A percentile compares a stretch with the other conserved stretches of the same genome.
These are phyloP conservation scores for Cataglyphis hispanica DNA, from an alignment of 1,140 invertebrate species.

Conservation along the genomic window DNA sequence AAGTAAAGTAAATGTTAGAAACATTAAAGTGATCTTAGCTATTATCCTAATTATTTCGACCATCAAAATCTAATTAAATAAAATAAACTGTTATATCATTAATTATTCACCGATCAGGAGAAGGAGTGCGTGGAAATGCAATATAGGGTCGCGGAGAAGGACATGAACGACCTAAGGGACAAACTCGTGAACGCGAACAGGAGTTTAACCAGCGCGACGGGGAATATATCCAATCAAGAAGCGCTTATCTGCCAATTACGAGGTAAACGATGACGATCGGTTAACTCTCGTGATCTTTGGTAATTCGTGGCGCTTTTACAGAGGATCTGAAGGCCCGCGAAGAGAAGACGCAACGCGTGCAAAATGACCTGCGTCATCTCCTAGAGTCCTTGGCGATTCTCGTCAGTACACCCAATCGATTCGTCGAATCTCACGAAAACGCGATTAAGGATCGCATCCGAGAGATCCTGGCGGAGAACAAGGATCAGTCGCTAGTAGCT, in stretches of 20 bases:
- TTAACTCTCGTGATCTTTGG: neutral
- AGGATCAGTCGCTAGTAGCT: conserved; percentile 91
- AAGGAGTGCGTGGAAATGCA: conserved; percentile 90
- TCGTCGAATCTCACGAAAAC: conserved; percentile 91
- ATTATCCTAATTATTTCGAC: neutral
- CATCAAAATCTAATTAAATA: neutral
- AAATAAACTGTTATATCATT: neutral
- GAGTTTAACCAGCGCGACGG: conserved; percentile 89
- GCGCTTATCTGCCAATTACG: conserved; percentile 89
- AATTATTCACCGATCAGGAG: conserved; percentile 85
- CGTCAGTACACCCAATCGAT: conserved; percentile 89
- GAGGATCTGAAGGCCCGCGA: conserved; percentile 90
- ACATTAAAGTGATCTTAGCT: neutral
- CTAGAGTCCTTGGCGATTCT: conserved; percentile 90
- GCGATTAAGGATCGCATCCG: conserved; percentile 92
- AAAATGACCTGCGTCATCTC: conserved; percentile 89
- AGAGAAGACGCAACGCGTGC: conserved; percentile 89
- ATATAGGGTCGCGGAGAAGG: conserved; percentile 89
- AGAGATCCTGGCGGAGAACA: conserved; percentile 91
- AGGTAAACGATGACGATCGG: conserved; percentile 85
- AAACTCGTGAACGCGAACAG: conserved; percentile 89
- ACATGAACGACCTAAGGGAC: conserved; percentile 89
- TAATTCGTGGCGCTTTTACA: conserved; percentile 73
- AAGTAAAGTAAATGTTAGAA: neutral
- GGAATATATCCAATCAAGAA: conserved; percentile 90